phyloP scores from a whole-genome alignment of 2,888 invertebrate genomes.

The Drosophila greeni region DNA sequence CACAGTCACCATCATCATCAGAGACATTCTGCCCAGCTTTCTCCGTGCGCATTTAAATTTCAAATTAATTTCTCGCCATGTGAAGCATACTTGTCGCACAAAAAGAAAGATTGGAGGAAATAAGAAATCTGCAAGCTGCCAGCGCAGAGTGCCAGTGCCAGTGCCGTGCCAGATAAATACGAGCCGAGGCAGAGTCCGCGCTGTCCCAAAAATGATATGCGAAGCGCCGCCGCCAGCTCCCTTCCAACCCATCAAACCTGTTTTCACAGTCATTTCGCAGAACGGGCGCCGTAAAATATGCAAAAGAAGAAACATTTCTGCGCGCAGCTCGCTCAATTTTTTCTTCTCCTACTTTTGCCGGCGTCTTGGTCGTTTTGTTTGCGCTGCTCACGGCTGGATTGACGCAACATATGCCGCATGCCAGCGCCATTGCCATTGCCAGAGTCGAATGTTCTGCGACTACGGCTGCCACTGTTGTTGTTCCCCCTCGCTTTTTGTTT shows the following conservation, averaged over 20 bases:
- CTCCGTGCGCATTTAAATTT: slow-evolving; percentile 70
- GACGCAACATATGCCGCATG: slow-evolving; percentile 65
- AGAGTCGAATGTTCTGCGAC: slow-evolving; percentile 50
- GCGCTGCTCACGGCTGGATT: slow-evolving; percentile 68
- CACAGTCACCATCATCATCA: slow-evolving; percentile 42
- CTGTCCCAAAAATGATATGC: slow-evolving; percentile 42
- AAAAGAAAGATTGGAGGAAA: slow-evolving; percentile 25
- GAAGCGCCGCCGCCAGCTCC: slow-evolving; percentile 7
- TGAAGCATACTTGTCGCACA: slow-evolving; percentile 22
- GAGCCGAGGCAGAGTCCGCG: slow-evolving; percentile 31
- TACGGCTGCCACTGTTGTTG: slow-evolving; percentile 24
- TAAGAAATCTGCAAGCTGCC: slow-evolving; percentile 41
- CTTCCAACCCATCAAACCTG: slow-evolving; percentile 46
- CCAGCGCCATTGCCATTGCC: slow-evolving; percentile 17
- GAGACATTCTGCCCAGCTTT: slow-evolving; percentile 56
- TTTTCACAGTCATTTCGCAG: slow-evolving; percentile 50
- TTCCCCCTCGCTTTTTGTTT: slow-evolving; percentile 10
- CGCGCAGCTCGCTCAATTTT: slow-evolving; percentile 27
- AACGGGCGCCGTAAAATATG: slow-evolving; percentile 63
- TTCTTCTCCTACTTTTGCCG: slow-evolving; percentile 43
- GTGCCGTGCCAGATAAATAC: slow-evolving; percentile 34
- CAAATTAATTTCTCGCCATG: slow-evolving; percentile 70
- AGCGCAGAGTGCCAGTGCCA: slow-evolving; percentile 26
- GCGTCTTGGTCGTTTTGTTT: slow-evolving; percentile 42
- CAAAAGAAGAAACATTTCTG: slow-evolving; percentile 61